Base-by-base conservation (phyloP, 2,797 vertebrate species). In the Pantherophis alleghaniensis region DNA sequence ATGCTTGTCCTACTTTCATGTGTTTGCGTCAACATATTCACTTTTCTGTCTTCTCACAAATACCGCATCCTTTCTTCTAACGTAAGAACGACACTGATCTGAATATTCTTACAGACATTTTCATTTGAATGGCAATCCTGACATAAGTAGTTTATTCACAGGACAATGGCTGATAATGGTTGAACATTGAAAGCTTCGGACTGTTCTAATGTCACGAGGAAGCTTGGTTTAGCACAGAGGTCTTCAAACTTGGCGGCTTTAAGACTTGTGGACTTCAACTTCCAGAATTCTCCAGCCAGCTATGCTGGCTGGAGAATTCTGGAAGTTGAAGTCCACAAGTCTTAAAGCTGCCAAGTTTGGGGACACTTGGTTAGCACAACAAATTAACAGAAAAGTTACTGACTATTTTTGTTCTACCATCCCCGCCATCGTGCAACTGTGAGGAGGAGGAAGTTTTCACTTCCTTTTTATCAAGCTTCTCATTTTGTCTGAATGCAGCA, bases 61-160 rank as follows among this genome's bases (percentile, higher is more conserved):
- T 7, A 61, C 7, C 6, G 42, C 14, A 18, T 86, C 42, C 92
- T 51, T 60, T 42, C 86, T 83, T 51, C 12, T 59, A 14, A 18
- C 55, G 18, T 94, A 93, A 96, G 24, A 2, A 16, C 90, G 37
- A 22, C 24, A 55, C n/a, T 87, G 92, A 26, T 92, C 10, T 92
- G 86, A 55, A 92, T 93, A 93, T 74, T 7, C 55, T 95, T 92
- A 66, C 56, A 56, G 55, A 95, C 95, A 66, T 94, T 93, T 91
- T 26, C 13, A 16, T 89, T 89, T 47, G 37, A 47, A 42, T 47
- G 57, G 57, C 56, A 13, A 24, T 4, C 2, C 88, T 24, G 37
- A 47, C 20, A 47, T 2, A 37, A 20, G 32, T 4, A 79, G 7
- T 13, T 32, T 79, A 5, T 11, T 22, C 7, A 22, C 26, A 57